Conservation (phyloP, 2,888 invertebrate species). For the Odontomyia ornata region DNA sequence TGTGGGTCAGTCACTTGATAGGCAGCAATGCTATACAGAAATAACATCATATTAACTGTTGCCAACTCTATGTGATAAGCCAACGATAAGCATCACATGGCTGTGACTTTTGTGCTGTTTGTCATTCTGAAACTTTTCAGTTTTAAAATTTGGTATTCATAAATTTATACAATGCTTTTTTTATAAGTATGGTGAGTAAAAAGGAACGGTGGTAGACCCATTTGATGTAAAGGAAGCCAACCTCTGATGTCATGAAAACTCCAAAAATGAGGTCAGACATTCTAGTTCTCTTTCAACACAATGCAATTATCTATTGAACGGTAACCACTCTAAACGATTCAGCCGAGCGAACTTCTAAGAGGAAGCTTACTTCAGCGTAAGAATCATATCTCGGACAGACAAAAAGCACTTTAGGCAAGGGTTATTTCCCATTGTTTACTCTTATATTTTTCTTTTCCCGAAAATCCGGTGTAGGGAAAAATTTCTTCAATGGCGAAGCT, state of each 20-base stretch:
- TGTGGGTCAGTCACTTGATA: background rate
- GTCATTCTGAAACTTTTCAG: background rate
- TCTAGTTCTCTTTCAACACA: background rate
- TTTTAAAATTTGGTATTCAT: background rate
- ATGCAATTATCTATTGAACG: background rate
- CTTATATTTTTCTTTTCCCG: background rate
- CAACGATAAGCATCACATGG: background rate
- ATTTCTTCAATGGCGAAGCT: background rate
- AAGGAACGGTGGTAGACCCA: too few relatives aligned
- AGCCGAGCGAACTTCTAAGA: background rate
- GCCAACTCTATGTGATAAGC: background rate
- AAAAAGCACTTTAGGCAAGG: conserved; percentile 18
- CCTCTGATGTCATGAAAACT: too few relatives aligned
- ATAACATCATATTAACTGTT: background rate
- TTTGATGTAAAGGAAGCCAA: too few relatives aligned
- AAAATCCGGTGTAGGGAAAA: too few relatives aligned
- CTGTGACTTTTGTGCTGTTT: background rate
- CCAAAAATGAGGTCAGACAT: too few relatives aligned
- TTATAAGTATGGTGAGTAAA: too few relatives aligned
- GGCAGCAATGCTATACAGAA: background rate
- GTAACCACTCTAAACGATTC: background rate
- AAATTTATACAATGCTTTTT: too few relatives aligned
- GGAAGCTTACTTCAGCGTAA: background rate
- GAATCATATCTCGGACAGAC: conserved; percentile 15
- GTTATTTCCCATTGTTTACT: background rate